A percentile compares a stretch with the other conserved stretches of the same genome.
Conservation (phyloP, 2,113 vertebrate species). For the Chionomys nivalis region DNA sequence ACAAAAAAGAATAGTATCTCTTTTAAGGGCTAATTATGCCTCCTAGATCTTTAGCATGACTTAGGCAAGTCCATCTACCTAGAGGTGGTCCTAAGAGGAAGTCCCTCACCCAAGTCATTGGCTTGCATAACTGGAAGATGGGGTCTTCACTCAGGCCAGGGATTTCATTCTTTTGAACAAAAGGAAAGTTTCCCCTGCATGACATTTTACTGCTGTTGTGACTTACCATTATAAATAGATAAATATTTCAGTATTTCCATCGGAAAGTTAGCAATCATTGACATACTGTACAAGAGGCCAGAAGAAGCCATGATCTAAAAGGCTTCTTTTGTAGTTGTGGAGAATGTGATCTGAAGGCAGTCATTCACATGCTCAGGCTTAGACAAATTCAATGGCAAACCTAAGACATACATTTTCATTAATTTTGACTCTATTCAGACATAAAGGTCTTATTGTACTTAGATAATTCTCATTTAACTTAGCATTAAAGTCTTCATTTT, state of each 20-base stretch:
- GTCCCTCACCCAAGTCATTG: neutral
- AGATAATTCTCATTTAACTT: neutral
- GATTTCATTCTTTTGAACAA: neutral
- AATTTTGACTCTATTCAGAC: neutral
- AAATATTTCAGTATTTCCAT: constrained; percentile 56
- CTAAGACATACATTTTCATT: neutral
- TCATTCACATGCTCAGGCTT: constrained; percentile 7
- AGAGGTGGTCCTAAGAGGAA: neutral
- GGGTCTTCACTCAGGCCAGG: neutral
- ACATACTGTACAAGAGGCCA: neutral
- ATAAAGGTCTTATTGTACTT: neutral
- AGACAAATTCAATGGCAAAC: neutral
- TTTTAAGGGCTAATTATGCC: neutral
- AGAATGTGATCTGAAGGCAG: constrained; percentile 2
- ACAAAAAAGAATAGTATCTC: neutral
- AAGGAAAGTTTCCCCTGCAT: neutral
- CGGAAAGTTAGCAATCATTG: constrained; percentile 41
- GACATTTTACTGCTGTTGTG: neutral
- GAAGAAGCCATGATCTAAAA: neutral
- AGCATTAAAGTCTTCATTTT: constrained; percentile 7
- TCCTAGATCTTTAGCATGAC: neutral
- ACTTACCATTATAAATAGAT: neutral
- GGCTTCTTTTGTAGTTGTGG: neutral
- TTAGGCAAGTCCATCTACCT: neutral
- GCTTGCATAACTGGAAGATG: neutral